phyloP scores from a whole-genome alignment of 2,113 vertebrate genomes.

The Sinocyclocheilus maitianheensis region DNA sequence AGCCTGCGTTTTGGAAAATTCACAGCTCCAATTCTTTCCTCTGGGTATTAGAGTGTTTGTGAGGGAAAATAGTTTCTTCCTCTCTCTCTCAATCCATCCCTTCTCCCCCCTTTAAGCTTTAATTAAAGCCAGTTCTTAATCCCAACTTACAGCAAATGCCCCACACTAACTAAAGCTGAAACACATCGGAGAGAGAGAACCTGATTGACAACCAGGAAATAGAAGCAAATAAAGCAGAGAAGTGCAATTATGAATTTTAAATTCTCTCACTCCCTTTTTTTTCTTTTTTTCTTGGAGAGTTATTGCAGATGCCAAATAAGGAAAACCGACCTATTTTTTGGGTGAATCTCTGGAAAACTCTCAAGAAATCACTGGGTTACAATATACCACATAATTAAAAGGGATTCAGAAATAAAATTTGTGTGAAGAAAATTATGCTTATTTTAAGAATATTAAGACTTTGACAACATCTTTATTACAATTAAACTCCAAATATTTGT shows the following conservation, averaged over 20 bases:
- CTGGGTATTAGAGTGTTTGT: constrained; percentile 46
- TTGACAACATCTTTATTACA: neutral
- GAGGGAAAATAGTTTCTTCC: constrained; percentile 37
- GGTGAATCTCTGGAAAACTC: neutral
- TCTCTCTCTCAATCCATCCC: constrained; percentile 1
- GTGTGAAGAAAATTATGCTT: neutral
- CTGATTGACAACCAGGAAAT: constrained; percentile 29
- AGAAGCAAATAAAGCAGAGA: neutral
- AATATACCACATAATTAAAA: neutral
- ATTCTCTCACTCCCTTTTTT: neutral
- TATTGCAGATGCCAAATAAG: neutral
- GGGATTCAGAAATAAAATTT: neutral
- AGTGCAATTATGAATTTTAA: constrained; percentile 20
- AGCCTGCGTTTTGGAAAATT: constrained; percentile 32
- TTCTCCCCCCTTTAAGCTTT: constrained; percentile 45
- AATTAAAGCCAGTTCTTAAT: constrained; percentile 56
- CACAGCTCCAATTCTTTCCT: neutral
- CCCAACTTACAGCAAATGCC: constrained; percentile 44
- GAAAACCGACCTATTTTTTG: neutral
- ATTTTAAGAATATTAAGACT: neutral
- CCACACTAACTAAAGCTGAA: constrained; percentile 3
- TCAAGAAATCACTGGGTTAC: neutral
- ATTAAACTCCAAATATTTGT: no score
- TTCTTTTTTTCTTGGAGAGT: no score
- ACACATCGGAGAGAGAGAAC: neutral